phyloP scores from a whole-genome alignment of 2,888 invertebrate genomes.

The Odontothrips loti region DNA sequence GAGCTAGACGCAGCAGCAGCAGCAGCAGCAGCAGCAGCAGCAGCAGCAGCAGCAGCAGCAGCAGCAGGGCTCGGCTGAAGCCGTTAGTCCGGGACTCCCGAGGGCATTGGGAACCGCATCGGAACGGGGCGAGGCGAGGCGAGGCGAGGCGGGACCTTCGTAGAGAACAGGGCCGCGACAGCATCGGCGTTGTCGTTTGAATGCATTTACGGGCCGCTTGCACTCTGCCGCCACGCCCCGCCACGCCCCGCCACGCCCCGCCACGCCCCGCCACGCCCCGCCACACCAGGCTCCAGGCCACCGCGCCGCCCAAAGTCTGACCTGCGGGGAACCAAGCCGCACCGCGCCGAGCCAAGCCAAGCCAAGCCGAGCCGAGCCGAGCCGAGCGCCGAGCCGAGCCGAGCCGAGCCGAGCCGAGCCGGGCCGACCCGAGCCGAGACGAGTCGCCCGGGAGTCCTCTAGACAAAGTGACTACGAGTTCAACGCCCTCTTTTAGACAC shows the following conservation, averaged over 20 bases:
- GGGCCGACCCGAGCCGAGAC: neutral
- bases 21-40: no score
- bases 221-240: no score
- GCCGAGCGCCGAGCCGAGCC: neutral
- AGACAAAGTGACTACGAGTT: neutral
- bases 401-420: neutral
- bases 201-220: neutral
- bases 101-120: no score
- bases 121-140: neutral
- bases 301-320: neutral
- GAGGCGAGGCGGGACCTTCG: neutral
- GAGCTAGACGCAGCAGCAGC: no score
- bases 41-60: no score
- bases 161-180: neutral
- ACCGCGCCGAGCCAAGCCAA: neutral
- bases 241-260: neutral
- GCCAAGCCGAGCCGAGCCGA: neutral
- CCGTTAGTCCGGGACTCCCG: neutral
- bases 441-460: no score
- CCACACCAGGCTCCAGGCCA: neutral
- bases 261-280: neutral
- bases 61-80: neutral
- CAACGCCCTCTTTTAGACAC: conserved; percentile 16
- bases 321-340: neutral
- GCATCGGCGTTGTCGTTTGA: neutral